Base-by-base conservation (phyloP, 2,113 vertebrate genomes). In the Rhinoptilus africanus region DNA sequence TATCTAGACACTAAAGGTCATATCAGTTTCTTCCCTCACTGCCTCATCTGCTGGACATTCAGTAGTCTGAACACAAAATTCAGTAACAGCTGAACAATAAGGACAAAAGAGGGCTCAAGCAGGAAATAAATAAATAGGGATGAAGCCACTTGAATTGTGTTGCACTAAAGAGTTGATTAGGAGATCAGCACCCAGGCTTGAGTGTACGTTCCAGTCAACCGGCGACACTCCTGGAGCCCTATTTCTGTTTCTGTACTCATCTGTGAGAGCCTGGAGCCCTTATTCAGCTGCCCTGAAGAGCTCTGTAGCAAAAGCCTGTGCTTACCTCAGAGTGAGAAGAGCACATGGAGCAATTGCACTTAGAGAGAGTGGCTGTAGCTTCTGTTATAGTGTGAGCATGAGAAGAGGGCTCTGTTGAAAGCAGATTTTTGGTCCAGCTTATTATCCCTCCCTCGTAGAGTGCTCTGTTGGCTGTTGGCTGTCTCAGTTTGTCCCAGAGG, bases 181-280 rank as follows among this genome's bases (percentile, higher is more conserved):
- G 19, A 37, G 32, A 19, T 34, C 13, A 32, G 18, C 28, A 17
- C 12, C 6, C 3, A 26, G 24, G 4, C 6, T 12, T 26, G 27
- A 53, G 34, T 6, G 14, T 15, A 10, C 6, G 5, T 57, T 86
- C 62, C 24, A 28, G 28, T 16, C 23, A 39, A 41, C 14, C 1
- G 0, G 10, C 0, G 0, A 39, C 18, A 59, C 6, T 4, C 5
- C 3, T 41, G 1, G 12, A 22, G 14, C 15, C 12, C 26, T 66
- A 0, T 14, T 76, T 26, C 14, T 66, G 5, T 17, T 37, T 47
- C 32, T 63, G 14, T 24, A 3, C 18, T 63, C n/a, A 28, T 5
- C 15, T 28, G 16, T 2, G 0, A 48, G 10, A 34, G 0, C 6
- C n/a, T 63, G 43, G 9, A 68, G 4, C 24, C 9, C 24, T 20